Evolutionary conservation across 2,113 vertebrate species (phyloP).

Genomic region (Pyxicephalus adspersus): DNA sequence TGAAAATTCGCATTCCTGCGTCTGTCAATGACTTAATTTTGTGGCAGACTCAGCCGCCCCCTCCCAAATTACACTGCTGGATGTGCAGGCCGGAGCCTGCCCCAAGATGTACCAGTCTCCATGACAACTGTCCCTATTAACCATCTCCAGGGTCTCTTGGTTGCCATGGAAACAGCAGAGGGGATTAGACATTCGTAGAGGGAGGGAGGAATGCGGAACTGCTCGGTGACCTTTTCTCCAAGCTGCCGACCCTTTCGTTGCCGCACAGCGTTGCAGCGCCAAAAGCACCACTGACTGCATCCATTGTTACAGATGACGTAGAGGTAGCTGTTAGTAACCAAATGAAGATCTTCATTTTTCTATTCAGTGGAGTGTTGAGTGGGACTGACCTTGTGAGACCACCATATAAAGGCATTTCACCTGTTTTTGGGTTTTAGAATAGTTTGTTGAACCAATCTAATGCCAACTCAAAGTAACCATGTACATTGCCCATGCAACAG

Average conservation of each 20-base stretch:
- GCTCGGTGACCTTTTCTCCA: conserved; percentile 22
- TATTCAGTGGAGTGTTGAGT: no score
- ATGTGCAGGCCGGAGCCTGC: conserved; percentile 57
- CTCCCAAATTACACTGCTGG: conserved; percentile 60
- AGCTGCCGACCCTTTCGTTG: conserved; percentile 8
- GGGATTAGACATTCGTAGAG: conserved; percentile 64
- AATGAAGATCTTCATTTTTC: no score
- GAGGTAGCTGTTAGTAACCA: no score
- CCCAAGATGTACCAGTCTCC: conserved; percentile 62
- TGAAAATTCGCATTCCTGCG: no score
- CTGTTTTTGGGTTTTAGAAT: no score
- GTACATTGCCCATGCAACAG: no score
- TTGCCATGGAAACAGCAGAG: conserved; percentile 69
- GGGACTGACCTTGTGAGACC: no score
- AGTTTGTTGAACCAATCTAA: no score
- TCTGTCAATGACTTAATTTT: conserved; percentile 14
- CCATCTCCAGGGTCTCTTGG: conserved; percentile 67
- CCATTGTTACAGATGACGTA: no score
- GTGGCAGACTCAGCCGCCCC: conserved; percentile 43
- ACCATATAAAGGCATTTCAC: no score
- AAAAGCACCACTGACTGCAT: not conserved
- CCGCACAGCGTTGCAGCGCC: not conserved
- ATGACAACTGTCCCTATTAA: conserved; percentile 70
- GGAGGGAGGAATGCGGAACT: conserved; percentile 30
- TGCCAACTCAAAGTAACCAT: no score